These are phyloP conservation scores for Polia nebulosa DNA, from an alignment of 2,888 invertebrate genomes.

Conservation along the genomic window DNA sequence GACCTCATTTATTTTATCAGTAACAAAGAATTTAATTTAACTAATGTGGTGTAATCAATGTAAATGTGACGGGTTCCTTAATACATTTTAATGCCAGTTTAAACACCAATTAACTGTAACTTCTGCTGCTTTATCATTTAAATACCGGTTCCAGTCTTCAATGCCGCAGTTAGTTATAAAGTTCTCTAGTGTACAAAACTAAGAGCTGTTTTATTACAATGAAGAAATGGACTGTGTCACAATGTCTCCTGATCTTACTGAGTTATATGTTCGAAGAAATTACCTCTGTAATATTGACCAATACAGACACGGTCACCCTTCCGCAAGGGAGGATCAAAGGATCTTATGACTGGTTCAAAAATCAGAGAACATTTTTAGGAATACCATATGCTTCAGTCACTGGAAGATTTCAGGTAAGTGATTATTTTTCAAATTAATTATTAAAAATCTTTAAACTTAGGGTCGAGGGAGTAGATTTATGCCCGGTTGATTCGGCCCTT, in stretches of 20 bases:
- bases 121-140: neutral
- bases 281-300: neutral
- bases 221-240: slow-evolving; percentile 12
- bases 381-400: slow-evolving; percentile 69
- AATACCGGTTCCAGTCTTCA: neutral
- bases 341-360: slow-evolving; percentile 37
- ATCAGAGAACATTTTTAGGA: slow-evolving; percentile 64
- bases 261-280: slow-evolving; percentile 11
- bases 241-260: slow-evolving; percentile 4
- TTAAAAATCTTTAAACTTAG: too few species aligned
- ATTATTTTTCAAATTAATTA: neutral
- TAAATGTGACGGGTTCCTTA: neutral
- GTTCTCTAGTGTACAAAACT: neutral
- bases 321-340: slow-evolving; percentile 67
- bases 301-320: slow-evolving; percentile 25
- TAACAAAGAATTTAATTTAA: neutral
- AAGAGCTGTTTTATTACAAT: slow-evolving; percentile 10
- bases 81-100: slow-evolving; percentile 11
- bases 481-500: neutral
- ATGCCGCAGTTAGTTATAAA: neutral
- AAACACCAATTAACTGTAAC: neutral
- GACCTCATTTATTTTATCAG: neutral
- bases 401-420: slow-evolving; percentile 66
- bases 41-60: neutral
- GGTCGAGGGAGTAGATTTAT: too few species aligned